These are phyloP conservation scores for Nebria brevicollis DNA, from an alignment of 2,888 invertebrate genomes.

Conservation along the genomic window DNA sequence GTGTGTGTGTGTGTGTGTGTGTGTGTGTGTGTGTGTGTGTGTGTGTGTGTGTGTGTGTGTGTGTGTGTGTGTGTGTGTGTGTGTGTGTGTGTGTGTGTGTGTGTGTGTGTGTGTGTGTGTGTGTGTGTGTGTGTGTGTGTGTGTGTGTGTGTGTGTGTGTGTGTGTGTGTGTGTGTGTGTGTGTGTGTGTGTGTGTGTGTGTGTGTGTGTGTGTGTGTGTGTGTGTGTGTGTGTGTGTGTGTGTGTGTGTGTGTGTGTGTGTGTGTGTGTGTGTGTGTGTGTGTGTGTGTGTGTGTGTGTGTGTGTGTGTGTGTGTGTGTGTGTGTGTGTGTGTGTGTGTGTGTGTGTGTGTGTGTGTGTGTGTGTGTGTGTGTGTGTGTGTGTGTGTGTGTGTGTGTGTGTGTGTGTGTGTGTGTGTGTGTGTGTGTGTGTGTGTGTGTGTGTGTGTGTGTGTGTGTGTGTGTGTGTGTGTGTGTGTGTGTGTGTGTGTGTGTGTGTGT, in stretches of 20 bases:
- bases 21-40: background rate
- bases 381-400: background rate
- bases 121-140: background rate
- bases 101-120: background rate
- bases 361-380: background rate
- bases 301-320: too few relatives aligned
- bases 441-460: too few relatives aligned
- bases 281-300: background rate
- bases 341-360: background rate
- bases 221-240: background rate
- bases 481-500: background rate
- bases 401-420: background rate
- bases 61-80: too few relatives aligned
- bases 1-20: background rate
- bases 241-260: background rate
- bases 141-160: background rate
- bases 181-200: too few relatives aligned
- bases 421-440: too few relatives aligned
- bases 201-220: background rate
- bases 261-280: background rate
- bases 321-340: too few relatives aligned
- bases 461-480: background rate
- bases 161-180: too few relatives aligned
- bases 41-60: too few relatives aligned
- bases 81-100: background rate